Conservation (phyloP, 2,888 invertebrate species). For the Clanis bilineata region DNA sequence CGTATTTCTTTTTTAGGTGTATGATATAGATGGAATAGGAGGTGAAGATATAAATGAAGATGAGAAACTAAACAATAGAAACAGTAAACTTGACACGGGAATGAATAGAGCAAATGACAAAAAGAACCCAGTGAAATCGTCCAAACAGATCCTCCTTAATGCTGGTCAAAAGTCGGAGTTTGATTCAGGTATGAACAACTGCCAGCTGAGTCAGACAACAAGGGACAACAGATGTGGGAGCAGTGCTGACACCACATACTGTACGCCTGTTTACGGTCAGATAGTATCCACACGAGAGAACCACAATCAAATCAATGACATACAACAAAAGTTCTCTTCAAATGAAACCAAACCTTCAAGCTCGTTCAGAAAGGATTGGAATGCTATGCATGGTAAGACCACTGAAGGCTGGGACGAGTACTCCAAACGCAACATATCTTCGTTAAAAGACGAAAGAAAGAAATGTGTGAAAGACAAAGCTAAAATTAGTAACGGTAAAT, state of each 20-base stretch:
- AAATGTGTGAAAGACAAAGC: conserved; percentile 60
- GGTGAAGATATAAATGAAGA: conserved; percentile 66
- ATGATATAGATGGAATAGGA: conserved; percentile 75
- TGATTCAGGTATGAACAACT: conserved; percentile 78
- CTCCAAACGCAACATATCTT: conserved; percentile 65
- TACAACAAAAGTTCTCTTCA: conserved; percentile 67
- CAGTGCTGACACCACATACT: conserved; percentile 70
- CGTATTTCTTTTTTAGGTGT: conserved; percentile 59
- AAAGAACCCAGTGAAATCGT: conserved; percentile 67
- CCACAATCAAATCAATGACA: conserved; percentile 76
- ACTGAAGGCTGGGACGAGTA: conserved; percentile 72
- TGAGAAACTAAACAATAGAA: conserved; percentile 49
- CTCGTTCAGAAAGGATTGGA: conserved; percentile 70
- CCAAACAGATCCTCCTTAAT: conserved; percentile 74
- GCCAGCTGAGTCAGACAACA: conserved; percentile 61
- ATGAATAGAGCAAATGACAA: conserved; percentile 47
- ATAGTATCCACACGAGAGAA: conserved; percentile 75
- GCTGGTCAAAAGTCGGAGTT: conserved; percentile 77
- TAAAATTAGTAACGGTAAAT: conserved; percentile 64
- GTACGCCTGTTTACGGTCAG: conserved; percentile 76
- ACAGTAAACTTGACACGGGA: conserved; percentile 46
- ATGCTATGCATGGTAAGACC: conserved; percentile 56
- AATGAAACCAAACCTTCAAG: conserved; percentile 71
- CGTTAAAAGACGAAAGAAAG: conserved; percentile 60
- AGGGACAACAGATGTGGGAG: conserved; percentile 55